Conservation (phyloP, 2,113 vertebrate genomes). For the Grus americana region DNA sequence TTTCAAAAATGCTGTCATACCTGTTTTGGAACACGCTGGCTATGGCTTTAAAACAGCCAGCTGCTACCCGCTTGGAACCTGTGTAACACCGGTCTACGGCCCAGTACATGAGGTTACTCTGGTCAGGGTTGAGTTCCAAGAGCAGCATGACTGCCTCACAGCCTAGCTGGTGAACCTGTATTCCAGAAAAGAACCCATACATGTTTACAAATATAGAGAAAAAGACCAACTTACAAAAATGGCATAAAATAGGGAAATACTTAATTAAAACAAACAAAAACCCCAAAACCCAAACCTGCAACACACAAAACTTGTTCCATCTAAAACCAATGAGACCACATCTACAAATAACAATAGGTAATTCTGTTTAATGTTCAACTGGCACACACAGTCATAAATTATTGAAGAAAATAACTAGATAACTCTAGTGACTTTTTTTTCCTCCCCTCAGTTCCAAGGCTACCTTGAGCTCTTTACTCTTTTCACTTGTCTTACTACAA, state of each 20-base stretch:
- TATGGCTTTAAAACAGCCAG: slow-evolving; percentile 96
- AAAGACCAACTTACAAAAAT: not conserved
- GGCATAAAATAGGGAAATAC: not conserved
- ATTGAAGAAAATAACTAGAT: not conserved
- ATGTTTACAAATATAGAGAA: not conserved
- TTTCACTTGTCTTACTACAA: not conserved
- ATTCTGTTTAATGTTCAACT: not conserved
- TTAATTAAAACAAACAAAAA: not conserved
- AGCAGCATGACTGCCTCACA: slow-evolving; percentile 96
- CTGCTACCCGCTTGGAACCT: slow-evolving; percentile 90
- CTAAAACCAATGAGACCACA: not conserved
- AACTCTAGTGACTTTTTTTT: not conserved
- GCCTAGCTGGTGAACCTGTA: slow-evolving; percentile 94
- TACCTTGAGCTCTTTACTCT: not conserved
- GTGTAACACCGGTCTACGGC: slow-evolving; percentile 98
- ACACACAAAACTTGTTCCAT: not conserved
- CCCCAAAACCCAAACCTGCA: not conserved
- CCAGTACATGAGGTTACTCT: slow-evolving; percentile 99
- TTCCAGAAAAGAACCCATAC: not conserved
- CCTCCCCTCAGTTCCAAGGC: not conserved
- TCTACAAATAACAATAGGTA: not conserved
- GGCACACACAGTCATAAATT: not conserved
- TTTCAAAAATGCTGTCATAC: slow-evolving; percentile 60
- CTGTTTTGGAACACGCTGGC: slow-evolving; percentile 98
- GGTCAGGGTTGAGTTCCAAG: slow-evolving; percentile 96